Evolutionary conservation across 2,113 vertebrate species (phyloP).

Genomic region (Gobio gobio): DNA sequence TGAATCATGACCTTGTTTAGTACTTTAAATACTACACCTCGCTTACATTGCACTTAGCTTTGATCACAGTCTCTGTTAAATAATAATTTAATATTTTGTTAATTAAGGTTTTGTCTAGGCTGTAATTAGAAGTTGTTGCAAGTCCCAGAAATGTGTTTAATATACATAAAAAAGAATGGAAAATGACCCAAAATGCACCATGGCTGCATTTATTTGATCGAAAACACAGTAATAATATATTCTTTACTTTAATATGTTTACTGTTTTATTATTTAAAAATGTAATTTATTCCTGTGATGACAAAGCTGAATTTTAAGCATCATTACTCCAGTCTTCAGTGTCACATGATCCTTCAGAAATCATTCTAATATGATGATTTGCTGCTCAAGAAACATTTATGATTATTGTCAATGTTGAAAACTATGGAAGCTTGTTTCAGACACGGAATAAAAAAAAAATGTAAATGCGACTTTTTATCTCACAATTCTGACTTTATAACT

Average conservation of each 20-base stretch:
- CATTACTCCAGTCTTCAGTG: not conserved
- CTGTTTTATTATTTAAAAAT: not conserved
- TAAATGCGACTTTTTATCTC: too few species aligned
- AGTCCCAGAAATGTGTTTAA: not conserved
- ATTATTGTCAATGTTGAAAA: not conserved
- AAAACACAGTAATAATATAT: not conserved
- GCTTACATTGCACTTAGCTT: not conserved
- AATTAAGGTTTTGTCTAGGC: not conserved
- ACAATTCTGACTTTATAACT: too few species aligned
- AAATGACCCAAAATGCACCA: not conserved
- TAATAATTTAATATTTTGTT: not conserved
- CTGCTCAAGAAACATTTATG: not conserved
- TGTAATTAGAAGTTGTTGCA: not conserved
- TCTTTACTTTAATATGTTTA: too few species aligned
- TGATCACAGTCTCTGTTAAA: not conserved
- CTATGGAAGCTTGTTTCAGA: too few species aligned
- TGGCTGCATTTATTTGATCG: not conserved
- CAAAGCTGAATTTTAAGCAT: not conserved
- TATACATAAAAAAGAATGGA: not conserved
- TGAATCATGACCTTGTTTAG: not conserved
- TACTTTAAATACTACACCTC: not conserved
- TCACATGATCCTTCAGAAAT: not conserved
- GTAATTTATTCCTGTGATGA: not conserved
- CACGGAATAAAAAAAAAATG: too few species aligned
- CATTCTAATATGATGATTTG: not conserved